Evolutionary conservation across 2,113 vertebrate genomes (phyloP).

Genomic region (Mirza zaza): DNA sequence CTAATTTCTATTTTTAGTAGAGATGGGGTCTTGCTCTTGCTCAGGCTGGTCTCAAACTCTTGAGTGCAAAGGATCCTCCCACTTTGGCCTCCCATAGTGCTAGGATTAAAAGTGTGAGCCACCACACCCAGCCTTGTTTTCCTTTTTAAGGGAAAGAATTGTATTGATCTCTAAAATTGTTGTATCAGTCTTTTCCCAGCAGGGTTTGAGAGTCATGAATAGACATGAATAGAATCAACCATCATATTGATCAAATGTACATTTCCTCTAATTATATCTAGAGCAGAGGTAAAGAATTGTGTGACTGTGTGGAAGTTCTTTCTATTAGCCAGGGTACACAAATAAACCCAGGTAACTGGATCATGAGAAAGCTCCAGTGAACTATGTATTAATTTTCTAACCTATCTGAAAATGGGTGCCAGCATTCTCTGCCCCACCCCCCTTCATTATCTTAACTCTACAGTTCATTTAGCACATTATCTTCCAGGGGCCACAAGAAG

Average conservation of each 20-base stretch:
- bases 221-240: not conserved
- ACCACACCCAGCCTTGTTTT: not conserved
- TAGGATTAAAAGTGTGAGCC: too few species aligned
- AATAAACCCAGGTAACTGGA: not conserved
- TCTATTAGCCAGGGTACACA: not conserved
- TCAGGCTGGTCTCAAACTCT: too few species aligned
- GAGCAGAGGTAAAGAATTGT: slow-evolving; percentile 23
- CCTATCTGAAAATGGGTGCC: not conserved
- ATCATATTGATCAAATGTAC: not conserved
- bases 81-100: too few species aligned
- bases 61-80: too few species aligned
- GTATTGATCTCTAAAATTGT: not conserved
- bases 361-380: not conserved
- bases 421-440: not conserved
- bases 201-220: not conserved
- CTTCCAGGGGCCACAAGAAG: not conserved
- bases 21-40: too few species aligned
- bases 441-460: slow-evolving; percentile 22
- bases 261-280: not conserved
- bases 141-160: not conserved
- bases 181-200: not conserved
- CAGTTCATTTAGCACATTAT: slow-evolving; percentile 45
- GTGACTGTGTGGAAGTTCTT: slow-evolving; percentile 47
- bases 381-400: not conserved
- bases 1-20: too few species aligned